These are phyloP conservation scores for Andrena hattorfiana DNA, from an alignment of 2,888 invertebrate species.

Conservation along the genomic window DNA sequence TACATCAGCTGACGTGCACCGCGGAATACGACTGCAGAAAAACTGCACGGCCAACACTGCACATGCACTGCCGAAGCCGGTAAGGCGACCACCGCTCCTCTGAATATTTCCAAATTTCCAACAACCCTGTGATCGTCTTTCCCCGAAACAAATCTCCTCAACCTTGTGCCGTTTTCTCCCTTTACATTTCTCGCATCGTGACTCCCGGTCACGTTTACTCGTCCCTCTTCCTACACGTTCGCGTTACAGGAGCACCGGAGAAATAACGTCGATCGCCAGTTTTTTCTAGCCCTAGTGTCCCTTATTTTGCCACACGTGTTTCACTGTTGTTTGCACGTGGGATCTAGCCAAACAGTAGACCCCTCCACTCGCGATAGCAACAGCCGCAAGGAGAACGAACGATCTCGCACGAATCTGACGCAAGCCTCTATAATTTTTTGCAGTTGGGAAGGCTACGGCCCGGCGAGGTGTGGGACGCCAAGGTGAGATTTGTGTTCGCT, in stretches of 20 bases:
- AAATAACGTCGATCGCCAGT: neutral
- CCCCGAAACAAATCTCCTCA: neutral
- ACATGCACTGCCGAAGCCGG: conserved; percentile 40
- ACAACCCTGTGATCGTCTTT: conserved; percentile 47
- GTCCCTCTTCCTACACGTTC: neutral
- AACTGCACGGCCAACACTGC: conserved; percentile 38
- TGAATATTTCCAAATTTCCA: conserved; percentile 11
- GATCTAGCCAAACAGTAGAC: neutral
- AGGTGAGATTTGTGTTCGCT: conserved; percentile 90
- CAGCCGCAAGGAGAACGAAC: conserved; percentile 1
- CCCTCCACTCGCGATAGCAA: neutral
- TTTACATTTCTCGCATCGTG: neutral
- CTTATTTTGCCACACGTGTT: neutral
- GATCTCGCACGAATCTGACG: conserved; percentile 42
- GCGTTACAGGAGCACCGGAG: neutral
- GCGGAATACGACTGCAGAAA: conserved; percentile 28
- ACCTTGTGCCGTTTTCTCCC: conserved; percentile 7
- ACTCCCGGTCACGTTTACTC: neutral
- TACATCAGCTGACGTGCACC: conserved; percentile 33
- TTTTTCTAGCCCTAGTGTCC: neutral
- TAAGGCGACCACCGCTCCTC: conserved; percentile 37
- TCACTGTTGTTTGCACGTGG: neutral
- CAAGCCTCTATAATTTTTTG: conserved; percentile 84
- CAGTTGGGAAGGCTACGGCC: conserved; percentile 92
- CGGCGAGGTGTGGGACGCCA: conserved; percentile 91